Evolutionary conservation across 1,140 invertebrate genomes (phyloP).

Genomic region (Scaptodrosophila lebanonensis): DNA sequence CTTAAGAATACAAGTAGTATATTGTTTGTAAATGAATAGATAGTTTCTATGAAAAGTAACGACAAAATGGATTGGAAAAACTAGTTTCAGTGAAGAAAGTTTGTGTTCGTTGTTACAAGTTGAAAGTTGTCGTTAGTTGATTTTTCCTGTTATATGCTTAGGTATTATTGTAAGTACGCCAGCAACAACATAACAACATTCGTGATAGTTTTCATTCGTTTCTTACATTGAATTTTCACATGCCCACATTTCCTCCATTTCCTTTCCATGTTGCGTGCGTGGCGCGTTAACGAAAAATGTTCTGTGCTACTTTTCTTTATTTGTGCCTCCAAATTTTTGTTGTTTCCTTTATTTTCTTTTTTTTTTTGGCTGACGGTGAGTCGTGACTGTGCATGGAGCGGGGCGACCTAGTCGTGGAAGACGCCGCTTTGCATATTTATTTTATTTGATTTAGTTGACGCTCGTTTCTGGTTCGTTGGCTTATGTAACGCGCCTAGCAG

Average conservation of each 20-base stretch:
- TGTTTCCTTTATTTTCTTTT: neutral
- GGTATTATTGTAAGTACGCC: too few relatives aligned
- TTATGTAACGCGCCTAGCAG: constrained; percentile 54
- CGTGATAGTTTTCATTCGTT: constrained; percentile 64
- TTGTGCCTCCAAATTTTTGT: neutral
- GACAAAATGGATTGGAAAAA: too few relatives aligned
- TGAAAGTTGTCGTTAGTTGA: too few relatives aligned
- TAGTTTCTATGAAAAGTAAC: too few relatives aligned
- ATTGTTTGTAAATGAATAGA: too few relatives aligned
- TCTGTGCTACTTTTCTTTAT: neutral
- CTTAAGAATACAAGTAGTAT: too few relatives aligned
- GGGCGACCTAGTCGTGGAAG: constrained; percentile 54
- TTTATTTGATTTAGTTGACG: constrained; percentile 65
- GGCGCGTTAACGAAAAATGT: neutral
- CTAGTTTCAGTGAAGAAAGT: too few relatives aligned
- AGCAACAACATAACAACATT: too few relatives aligned
- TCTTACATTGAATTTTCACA: constrained; percentile 53
- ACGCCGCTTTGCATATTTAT: constrained; percentile 71
- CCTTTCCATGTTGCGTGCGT: constrained; percentile 42
- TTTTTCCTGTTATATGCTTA: too few relatives aligned
- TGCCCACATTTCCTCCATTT: constrained; percentile 63
- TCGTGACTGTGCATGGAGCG: constrained; percentile 55
- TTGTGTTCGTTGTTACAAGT: too few relatives aligned
- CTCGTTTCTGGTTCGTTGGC: constrained; percentile 14
- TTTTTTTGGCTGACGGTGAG: neutral